Percentiles rank a stretch among this genome's conserved stretches.
These are phyloP conservation scores for Eupsilia transversa DNA, from an alignment of 2,888 invertebrate species.

Conservation along the genomic window DNA sequence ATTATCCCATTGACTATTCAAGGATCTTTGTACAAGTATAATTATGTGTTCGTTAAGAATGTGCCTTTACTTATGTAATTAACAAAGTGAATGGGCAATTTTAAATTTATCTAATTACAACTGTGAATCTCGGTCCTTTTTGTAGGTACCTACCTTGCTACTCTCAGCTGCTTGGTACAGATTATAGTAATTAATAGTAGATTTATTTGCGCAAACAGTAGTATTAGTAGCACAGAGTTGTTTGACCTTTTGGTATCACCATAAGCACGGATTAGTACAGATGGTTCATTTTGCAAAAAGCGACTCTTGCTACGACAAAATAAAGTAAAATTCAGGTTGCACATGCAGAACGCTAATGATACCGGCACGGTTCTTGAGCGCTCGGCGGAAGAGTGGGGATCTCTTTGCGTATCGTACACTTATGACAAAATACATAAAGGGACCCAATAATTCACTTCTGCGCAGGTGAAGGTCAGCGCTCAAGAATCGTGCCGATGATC, in stretches of 20 bases:
- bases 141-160: neutral
- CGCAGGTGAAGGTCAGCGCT: too few relatives aligned
- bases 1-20: neutral
- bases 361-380: too few relatives aligned
- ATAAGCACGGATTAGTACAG: too few relatives aligned
- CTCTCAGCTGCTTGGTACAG: neutral
- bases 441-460: too few relatives aligned
- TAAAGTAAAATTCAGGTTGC: too few relatives aligned
- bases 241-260: neutral
- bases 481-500: too few relatives aligned
- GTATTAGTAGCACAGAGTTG: neutral
- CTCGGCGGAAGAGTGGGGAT: too few relatives aligned
- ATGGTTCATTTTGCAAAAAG: too few relatives aligned
- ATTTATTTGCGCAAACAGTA: neutral
- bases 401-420: too few relatives aligned
- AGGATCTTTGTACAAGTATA: slow-evolving; percentile 19
- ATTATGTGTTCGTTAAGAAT: slow-evolving; percentile 2
- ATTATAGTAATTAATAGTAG: neutral
- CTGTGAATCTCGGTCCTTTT: neutral
- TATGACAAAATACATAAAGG: too few relatives aligned
- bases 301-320: too few relatives aligned
- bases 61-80: slow-evolving; percentile 10
- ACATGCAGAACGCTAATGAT: too few relatives aligned
- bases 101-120: neutral
- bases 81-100: neutral